phyloP scores from a whole-genome alignment of 2,797 vertebrate genomes.

The Myiotriccus ornatus region DNA sequence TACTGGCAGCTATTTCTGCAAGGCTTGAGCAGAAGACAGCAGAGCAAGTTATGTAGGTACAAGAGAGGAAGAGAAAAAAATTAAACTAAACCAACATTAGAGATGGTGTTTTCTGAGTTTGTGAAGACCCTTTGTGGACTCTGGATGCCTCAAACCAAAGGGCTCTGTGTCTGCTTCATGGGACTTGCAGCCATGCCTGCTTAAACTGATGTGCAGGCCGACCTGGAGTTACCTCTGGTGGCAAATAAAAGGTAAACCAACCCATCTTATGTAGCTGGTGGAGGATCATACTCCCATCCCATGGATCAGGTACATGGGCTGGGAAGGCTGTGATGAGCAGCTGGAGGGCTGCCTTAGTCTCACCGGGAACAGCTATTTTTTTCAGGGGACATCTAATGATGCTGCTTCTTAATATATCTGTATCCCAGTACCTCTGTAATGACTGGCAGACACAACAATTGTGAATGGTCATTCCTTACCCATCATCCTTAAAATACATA shows the following conservation, averaged over 20 bases:
- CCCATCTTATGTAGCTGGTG: background rate
- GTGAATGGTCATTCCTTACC: background rate
- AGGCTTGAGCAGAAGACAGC: background rate
- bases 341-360: background rate
- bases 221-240: background rate
- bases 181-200: background rate
- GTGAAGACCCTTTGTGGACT: background rate
- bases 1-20: background rate
- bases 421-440: background rate
- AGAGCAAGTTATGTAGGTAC: background rate
- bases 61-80: background rate
- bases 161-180: background rate
- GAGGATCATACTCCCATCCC: fast-evolving
- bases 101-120: background rate
- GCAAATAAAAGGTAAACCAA: background rate
- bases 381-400: background rate
- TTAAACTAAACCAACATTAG: background rate
- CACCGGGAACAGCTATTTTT: background rate
- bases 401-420: background rate
- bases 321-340: background rate
- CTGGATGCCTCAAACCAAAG: background rate
- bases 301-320: fast-evolving
- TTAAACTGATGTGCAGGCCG: background rate
- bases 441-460: background rate
- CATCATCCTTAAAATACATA: background rate